A percentile compares a stretch with the other conserved stretches of the same genome.
phyloP scores from a whole-genome alignment of 2,797 vertebrate species.

The Remorina albescens region DNA sequence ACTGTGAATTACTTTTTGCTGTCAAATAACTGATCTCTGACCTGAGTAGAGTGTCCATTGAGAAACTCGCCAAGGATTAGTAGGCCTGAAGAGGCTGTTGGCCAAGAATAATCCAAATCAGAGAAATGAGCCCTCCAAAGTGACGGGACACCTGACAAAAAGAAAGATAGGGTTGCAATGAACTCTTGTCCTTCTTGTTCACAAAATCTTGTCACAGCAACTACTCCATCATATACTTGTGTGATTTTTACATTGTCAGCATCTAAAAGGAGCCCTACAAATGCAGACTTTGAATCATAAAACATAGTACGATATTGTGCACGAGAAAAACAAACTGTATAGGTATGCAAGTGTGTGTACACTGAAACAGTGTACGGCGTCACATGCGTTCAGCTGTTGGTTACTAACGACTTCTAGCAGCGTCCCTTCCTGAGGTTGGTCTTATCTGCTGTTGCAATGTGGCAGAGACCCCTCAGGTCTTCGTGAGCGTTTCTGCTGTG shows the following conservation, averaged over 20 bases:
- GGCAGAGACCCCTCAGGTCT: conserved; percentile 30
- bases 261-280: conserved; percentile 6
- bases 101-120: conserved; percentile 86
- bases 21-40: conserved; percentile 86
- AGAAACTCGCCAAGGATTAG: conserved; percentile 81
- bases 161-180: conserved; percentile 65
- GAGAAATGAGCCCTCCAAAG: conserved; percentile 83
- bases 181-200: conserved; percentile 30
- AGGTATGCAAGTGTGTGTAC: neutral
- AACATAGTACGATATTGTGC: no score
- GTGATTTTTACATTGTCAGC: conserved; percentile 2
- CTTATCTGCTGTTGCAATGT: conserved; percentile 64
- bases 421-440: conserved; percentile 28
- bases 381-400: conserved; percentile 38
- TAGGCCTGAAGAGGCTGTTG: conserved; percentile 81
- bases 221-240: conserved; percentile 23
- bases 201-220: conserved; percentile 35
- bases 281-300: neutral
- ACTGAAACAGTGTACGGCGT: neutral
- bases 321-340: conserved; percentile 2
- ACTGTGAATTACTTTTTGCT: conserved; percentile 29
- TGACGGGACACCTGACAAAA: conserved; percentile 85
- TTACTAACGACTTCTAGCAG: conserved; percentile 28
- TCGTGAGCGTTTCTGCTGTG: neutral
- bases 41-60: conserved; percentile 86